phyloP scores from a whole-genome alignment of 2,888 invertebrate genomes.

The Lordiphosa fenestrarum region DNA sequence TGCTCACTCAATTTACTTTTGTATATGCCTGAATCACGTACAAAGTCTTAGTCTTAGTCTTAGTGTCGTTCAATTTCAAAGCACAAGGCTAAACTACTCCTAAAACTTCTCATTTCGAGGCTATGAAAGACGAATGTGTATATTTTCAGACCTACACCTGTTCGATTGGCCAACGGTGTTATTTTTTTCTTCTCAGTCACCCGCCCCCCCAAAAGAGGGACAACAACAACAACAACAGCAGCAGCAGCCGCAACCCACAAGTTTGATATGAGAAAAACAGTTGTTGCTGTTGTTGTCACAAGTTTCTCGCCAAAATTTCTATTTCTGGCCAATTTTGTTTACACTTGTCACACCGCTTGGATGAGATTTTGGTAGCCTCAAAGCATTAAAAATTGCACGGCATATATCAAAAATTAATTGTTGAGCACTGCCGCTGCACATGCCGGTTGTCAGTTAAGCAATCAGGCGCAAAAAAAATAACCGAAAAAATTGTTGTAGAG shows the following conservation, averaged over 20 bases:
- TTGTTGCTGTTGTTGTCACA: conserved; percentile 1
- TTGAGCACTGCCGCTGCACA: conserved; percentile 41
- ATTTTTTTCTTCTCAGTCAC: neutral
- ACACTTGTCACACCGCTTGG: conserved; percentile 45
- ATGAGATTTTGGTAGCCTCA: conserved; percentile 19
- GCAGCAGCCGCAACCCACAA: no score
- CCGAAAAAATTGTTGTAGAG: conserved; percentile 8
- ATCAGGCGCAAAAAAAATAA: conserved; percentile 10
- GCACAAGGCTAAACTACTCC: no score
- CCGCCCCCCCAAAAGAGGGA: no score
- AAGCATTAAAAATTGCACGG: conserved; percentile 42
- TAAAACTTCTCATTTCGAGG: no score
- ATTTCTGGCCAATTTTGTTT: conserved; percentile 53
- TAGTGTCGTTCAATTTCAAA: no score
- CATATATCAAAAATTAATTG: conserved; percentile 57
- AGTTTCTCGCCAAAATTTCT: conserved; percentile 13
- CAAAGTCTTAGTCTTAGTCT: no score
- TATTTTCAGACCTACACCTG: neutral
- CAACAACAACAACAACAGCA: no score
- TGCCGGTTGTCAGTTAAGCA: conserved; percentile 46
- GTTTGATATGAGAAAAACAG: neutral
- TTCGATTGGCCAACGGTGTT: conserved; percentile 3
- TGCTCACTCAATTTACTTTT: no score
- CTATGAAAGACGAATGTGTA: no score
- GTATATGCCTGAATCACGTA: no score